phyloP scores from a whole-genome alignment of 2,113 vertebrate genomes.

The Aythya baeri region DNA sequence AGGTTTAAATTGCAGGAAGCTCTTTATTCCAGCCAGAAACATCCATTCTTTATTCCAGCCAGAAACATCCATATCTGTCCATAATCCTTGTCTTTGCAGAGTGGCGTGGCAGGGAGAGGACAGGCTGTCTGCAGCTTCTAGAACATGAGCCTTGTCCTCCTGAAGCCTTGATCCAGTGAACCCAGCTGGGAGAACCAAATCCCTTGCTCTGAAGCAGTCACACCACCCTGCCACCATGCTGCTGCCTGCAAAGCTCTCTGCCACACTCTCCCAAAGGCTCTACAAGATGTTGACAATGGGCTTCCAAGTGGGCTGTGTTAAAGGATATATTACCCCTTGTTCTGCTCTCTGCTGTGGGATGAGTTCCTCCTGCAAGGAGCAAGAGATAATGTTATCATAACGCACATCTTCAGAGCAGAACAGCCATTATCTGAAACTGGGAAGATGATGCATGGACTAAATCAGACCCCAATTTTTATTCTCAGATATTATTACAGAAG shows the following conservation, averaged over 20 bases:
- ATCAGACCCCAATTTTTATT: neutral
- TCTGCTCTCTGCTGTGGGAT: neutral
- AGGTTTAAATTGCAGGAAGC: neutral
- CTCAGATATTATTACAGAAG: neutral
- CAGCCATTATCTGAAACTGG: neutral
- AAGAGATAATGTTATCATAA: neutral
- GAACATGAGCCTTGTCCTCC: neutral
- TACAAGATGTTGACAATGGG: neutral
- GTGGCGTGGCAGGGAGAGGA: neutral
- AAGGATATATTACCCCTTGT: neutral
- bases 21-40: neutral
- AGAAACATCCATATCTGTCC: neutral
- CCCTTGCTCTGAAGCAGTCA: accelerated
- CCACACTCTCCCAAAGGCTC: neutral
- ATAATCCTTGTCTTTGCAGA: neutral
- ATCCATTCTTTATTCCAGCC: neutral
- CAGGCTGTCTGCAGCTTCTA: neutral
- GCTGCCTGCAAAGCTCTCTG: neutral
- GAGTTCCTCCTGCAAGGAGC: neutral
- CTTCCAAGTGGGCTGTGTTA: neutral
- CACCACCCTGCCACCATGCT: neutral
- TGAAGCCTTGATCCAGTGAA: neutral
- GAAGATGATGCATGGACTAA: neutral
- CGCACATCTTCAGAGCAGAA: neutral
- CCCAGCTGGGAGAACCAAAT: accelerated